Evolutionary conservation across 1,140 invertebrate genomes (phyloP), one percentile per base, ranked within the genome.

Genomic region (Chironomus striatipennis): DNA sequence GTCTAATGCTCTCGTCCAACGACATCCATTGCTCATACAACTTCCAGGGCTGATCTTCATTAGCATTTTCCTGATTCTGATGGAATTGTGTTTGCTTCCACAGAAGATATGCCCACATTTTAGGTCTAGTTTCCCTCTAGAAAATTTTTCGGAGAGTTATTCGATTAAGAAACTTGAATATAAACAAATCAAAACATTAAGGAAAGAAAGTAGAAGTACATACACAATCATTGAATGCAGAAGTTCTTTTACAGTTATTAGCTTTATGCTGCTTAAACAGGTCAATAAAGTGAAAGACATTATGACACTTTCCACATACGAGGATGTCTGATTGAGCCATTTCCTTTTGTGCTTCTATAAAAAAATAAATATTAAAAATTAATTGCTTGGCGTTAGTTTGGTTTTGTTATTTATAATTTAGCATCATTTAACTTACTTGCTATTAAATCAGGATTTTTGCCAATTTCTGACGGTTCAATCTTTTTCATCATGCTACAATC

Each of bases 11-110:
- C 67, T 89, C 86, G 42, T 91, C 87, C 85, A 93, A 88, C 78
- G 90, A 89, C 76, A 90, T 90, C 92, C 92, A 94, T 77, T 89
- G 88, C 78, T 93, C 90, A 81, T 93, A 94, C 0, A 93, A 80
- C 74, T 89, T 87, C 91, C 91, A 94, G 2, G 90, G 89, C 24
- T 34, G 24, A 77, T 89, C 88, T 7, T 83, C 81, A 0, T 78
- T 77, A 47, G 83, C 82, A 57, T 80, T 83, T 73, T 86, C 85
- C n/a, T 84, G 79, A 57, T 83, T 81, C 6, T 84, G 83, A 76
- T 84, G 79, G 8, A 81, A 73, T 75, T 87, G 85, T 65, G 88
- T 86, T 15, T 86, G 85, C 79, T 93, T 93, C 91, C 91, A 93
- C 24, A 94, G 78, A 10, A 92, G 84, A 80, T 93, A 94, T 70